phyloP scores from a whole-genome alignment of 1,140 invertebrate species.

The Vanessa tameamea region DNA sequence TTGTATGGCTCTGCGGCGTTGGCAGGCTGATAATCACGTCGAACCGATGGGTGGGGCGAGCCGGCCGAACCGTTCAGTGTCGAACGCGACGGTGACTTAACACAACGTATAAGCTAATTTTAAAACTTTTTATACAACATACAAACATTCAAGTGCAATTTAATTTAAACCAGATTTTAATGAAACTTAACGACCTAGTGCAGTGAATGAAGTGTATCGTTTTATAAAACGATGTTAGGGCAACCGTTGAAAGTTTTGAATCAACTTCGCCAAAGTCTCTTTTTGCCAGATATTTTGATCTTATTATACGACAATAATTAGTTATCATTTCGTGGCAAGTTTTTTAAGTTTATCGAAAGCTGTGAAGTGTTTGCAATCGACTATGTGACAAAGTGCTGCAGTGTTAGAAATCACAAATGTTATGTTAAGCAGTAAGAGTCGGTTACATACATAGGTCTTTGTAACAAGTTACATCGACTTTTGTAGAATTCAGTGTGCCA shows the following conservation, averaged over 20 bases:
- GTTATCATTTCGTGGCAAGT: slow-evolving; percentile 13
- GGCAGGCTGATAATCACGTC: slow-evolving; percentile 71
- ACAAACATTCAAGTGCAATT: slow-evolving; percentile 19
- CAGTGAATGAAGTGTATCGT: slow-evolving; percentile 30
- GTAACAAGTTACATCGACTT: slow-evolving; percentile 34
- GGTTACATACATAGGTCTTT: slow-evolving; percentile 29
- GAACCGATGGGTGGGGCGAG: slow-evolving; percentile 66
- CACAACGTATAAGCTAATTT: slow-evolving; percentile 49
- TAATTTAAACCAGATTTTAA: slow-evolving; percentile 17
- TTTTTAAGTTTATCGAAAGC: slow-evolving; percentile 23
- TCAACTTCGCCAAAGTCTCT: slow-evolving; percentile 61
- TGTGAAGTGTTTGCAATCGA: slow-evolving; percentile 43
- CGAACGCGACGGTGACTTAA: slow-evolving; percentile 53
- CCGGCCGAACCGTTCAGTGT: slow-evolving; percentile 60
- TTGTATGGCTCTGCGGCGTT: slow-evolving; percentile 65
- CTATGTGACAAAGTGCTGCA: slow-evolving; percentile 48
- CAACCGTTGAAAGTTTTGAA: slow-evolving; percentile 71
- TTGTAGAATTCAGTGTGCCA: slow-evolving; percentile 58
- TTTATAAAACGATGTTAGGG: slow-evolving; percentile 66
- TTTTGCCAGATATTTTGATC: slow-evolving; percentile 72
- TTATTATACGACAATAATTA: slow-evolving; percentile 73
- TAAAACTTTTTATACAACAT: slow-evolving; percentile 25
- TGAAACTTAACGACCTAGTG: slow-evolving; percentile 15
- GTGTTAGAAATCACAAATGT: slow-evolving; percentile 27
- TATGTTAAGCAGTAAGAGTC: slow-evolving; percentile 23